A percentile compares a stretch with the other conserved stretches of the same genome.
Evolutionary conservation across 2,797 vertebrate species (phyloP).

Genomic region (Crocodylus rhombifer): DNA sequence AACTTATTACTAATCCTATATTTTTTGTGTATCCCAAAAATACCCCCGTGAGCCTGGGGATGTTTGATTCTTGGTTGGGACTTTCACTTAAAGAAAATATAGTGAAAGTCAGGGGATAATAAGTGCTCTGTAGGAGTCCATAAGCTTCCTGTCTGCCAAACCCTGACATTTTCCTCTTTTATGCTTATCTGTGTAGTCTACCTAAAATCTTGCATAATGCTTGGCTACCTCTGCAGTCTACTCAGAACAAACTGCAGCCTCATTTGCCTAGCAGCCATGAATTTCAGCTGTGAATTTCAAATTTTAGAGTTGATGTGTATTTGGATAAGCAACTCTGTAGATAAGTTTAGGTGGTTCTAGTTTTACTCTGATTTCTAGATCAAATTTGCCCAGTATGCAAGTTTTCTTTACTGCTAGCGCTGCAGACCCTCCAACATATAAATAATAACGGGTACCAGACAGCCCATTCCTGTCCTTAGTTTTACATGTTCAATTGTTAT

Average conservation of each 20-base stretch:
- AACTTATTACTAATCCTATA: neutral
- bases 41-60: neutral
- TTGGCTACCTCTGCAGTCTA: neutral
- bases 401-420: too few species aligned
- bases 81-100: neutral
- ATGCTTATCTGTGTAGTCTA: neutral
- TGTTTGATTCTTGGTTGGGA: neutral
- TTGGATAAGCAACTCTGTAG: neutral
- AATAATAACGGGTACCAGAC: neutral
- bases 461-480: neutral
- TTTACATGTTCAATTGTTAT: neutral
- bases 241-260: neutral
- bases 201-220: neutral
- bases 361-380: neutral
- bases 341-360: neutral
- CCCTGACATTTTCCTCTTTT: neutral
- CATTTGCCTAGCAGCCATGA: neutral
- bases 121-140: neutral
- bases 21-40: neutral
- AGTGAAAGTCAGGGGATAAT: neutral
- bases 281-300: neutral
- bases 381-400: neutral
- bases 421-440: neutral
- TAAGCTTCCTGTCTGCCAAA: neutral
- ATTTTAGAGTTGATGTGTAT: neutral